Evolutionary conservation across 2,113 vertebrate species (phyloP).

Genomic region (Apistogramma diplotaenia): DNA sequence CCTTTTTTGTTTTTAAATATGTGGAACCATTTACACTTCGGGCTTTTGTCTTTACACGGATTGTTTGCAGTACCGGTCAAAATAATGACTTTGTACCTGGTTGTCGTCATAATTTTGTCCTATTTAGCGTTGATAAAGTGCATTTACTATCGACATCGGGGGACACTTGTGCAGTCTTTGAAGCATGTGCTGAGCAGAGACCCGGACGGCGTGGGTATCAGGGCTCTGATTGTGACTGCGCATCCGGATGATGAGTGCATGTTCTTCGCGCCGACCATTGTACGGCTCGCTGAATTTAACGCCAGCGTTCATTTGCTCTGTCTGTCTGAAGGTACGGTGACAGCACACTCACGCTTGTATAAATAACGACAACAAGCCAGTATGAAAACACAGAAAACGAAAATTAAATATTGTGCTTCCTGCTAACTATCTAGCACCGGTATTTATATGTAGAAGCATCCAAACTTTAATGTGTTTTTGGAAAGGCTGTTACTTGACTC

Average conservation of each 20-base stretch:
- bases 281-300: slow-evolving; percentile 75
- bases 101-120: slow-evolving; percentile 26
- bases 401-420: background rate
- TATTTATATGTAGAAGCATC: background rate
- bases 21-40: slow-evolving; percentile 57
- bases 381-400: background rate
- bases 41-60: slow-evolving; percentile 63
- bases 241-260: slow-evolving; percentile 97
- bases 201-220: background rate
- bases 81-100: slow-evolving; percentile 70
- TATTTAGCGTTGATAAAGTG: slow-evolving; percentile 63
- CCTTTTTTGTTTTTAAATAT: background rate
- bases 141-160: slow-evolving; percentile 47
- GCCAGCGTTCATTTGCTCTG: slow-evolving; percentile 83
- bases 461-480: background rate
- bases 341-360: background rate
- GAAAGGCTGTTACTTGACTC: too few relatives aligned
- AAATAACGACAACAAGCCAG: background rate
- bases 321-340: slow-evolving; percentile 87
- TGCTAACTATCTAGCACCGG: background rate
- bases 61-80: slow-evolving; percentile 57
- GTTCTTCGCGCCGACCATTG: slow-evolving; percentile 91
- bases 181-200: slow-evolving; percentile 4
- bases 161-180: slow-evolving; percentile 12
- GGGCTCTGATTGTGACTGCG: slow-evolving; percentile 85